Evolutionary conservation across 2,888 invertebrate species (phyloP), one percentile per base, ranked within the genome.

Genomic region (Cryptocheilus praepositus): DNA sequence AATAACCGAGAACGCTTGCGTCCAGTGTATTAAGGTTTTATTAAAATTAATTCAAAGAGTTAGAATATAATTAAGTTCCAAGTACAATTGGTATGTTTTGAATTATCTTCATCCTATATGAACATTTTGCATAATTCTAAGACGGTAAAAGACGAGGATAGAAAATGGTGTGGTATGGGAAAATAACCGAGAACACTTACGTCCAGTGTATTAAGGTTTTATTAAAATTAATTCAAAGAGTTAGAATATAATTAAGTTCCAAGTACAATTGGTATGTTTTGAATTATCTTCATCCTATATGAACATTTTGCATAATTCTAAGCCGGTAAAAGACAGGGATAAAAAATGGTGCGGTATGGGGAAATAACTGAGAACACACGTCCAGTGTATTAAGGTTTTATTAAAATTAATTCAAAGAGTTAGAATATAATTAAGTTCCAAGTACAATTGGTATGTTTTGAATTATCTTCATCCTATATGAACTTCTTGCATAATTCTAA

Each of bases 181-280:
- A 11, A 36, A 36, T 36, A 36, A 36, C 1, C 11, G 8, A 36
- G 36, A 36, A 36, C 36, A 36, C 2, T 36, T 36, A 36, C 22
- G 52, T 69, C 70, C 68, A 78, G 83, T 84, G 83, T 86, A 84
- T 81, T 81, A 83, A 76, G 81, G 83, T 85, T 85, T 85, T 85
- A 87, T 85, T 86, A 83, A 86, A 87, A 86, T 74, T 81, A 83
- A 84, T 84, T 85, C 57, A 75, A 81, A 83, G 82, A 85, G 79
- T 81, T 74, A 80, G 78, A 83, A 82, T 80, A 71, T 81, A 81
- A 76, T 80, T 74, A 81, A 77, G 72, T 77, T 81, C 73, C 63
- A 74, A 79, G 74, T 83, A 83, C 77, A 81, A 75, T 77, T 62
- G 66, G 62, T 76, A 76, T 76, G 19, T 18, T 4, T 62, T 21